A percentile compares a stretch with the other conserved stretches of the same genome.
phyloP scores from a whole-genome alignment of 2,113 vertebrate genomes.

The Mobula birostris region DNA sequence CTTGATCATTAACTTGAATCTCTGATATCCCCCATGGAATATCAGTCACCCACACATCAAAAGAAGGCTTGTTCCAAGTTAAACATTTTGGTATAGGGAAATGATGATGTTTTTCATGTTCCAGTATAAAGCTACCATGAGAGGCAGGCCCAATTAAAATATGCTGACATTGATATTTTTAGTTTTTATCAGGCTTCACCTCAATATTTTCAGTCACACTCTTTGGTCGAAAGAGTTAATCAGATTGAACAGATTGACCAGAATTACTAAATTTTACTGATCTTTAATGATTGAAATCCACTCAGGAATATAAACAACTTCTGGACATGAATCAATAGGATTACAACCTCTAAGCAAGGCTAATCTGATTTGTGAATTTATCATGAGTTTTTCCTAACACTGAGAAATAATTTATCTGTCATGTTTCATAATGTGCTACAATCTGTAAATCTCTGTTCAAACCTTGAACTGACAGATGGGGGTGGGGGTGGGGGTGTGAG shows the following conservation, averaged over 20 bases:
- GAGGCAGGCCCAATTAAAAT: not conserved
- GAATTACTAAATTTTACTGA: not conserved
- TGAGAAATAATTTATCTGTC: not conserved
- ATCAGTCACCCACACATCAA: not conserved
- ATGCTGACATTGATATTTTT: not conserved
- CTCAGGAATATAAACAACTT: not conserved
- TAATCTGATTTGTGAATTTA: not conserved
- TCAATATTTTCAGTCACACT: not conserved
- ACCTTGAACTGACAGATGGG: not conserved
- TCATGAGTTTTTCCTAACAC: not conserved
- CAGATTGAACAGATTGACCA: too few relatives aligned
- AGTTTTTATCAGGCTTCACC: not conserved
- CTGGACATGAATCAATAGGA: not conserved
- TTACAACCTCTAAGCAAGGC: not conserved
- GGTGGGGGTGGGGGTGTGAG: not conserved
- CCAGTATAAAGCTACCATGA: not conserved
- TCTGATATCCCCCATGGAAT: not conserved
- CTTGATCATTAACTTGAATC: not conserved
- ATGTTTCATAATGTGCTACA: not conserved
- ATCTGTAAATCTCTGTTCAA: not conserved
- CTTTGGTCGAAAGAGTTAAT: not conserved
- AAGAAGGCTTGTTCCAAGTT: not conserved
- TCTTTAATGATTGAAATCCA: not conserved
- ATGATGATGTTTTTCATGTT: not conserved
- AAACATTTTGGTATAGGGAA: not conserved